Evolutionary conservation across 2,797 vertebrate genomes (phyloP).

Genomic region (Ataeniobius toweri): DNA sequence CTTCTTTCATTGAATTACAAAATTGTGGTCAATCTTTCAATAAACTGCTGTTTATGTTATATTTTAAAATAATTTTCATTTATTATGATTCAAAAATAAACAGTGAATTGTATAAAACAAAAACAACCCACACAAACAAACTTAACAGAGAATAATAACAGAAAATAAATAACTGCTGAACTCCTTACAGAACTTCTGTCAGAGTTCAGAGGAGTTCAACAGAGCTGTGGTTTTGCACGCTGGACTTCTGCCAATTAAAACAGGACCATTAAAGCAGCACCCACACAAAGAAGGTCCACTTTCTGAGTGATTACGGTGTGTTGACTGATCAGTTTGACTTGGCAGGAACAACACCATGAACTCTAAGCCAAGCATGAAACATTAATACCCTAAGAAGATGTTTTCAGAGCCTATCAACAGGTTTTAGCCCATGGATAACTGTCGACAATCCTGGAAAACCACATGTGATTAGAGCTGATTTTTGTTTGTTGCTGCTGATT

Average conservation of each 20-base stretch:
- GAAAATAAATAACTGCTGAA: not conserved
- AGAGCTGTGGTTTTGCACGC: not conserved
- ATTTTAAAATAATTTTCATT: not conserved
- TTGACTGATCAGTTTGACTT: constrained; percentile 49
- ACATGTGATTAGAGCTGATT: too few species aligned
- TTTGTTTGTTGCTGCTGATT: not conserved
- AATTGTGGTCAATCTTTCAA: too few species aligned
- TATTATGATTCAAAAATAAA: not conserved
- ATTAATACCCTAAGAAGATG: constrained; percentile 31
- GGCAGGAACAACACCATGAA: constrained; percentile 21
- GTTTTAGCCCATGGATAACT: too few species aligned
- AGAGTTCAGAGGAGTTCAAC: not conserved
- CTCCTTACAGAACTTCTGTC: not conserved
- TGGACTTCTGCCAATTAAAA: constrained; percentile 28
- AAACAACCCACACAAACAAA: not conserved
- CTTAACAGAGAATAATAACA: too few species aligned
- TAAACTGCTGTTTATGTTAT: not conserved
- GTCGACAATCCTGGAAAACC: not conserved
- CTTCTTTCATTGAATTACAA: too few species aligned
- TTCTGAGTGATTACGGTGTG: constrained; percentile 29
- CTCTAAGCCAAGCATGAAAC: constrained; percentile 25
- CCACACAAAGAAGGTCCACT: constrained; percentile 2
- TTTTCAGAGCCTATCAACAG: constrained; percentile 14
- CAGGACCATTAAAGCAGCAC: not conserved
- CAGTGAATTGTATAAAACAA: not conserved